Evolutionary conservation across 1,140 invertebrate genomes (phyloP), one percentile per base, ranked within the genome.

Genomic region (Drosophila guanche): DNA sequence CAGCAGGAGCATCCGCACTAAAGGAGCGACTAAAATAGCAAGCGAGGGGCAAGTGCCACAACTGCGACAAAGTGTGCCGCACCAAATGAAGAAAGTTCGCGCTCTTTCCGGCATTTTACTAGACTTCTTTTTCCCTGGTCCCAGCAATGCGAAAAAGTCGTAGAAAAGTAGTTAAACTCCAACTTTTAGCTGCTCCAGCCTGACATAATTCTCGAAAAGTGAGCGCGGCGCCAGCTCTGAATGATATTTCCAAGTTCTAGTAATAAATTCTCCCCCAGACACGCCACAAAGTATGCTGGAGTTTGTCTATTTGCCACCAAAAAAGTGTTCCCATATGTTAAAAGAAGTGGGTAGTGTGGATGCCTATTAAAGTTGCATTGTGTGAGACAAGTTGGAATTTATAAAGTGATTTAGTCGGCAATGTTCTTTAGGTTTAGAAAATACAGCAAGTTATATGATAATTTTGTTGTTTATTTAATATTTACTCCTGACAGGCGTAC

Each of bases 141-240:
- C 16, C 50, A 42, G 48, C 59, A 80, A 54, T 76, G 48, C 58
- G 54, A 68, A 78, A 78, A 85, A 86, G 62, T 77, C 81, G 68
- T 77, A 62, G 80, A 63, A 85, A 85, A 85, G 80, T 85, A 85
- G 80, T 85, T 86, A 86, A 85, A 86, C 59, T 85, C 80, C 71
- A 77, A 76, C 59, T 70, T 86, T 80, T 80, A 57, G 55, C 75
- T 53, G 46, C 63, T 69, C 50, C 63, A 22, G 78, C 20, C 78
- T 85, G 80, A 74, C 77, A 85, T 86, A 85, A 85, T 85, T 85
- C 61, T 50, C 37, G 27, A 37, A 22, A 43, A 70, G 56, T 52
- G 47, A 41, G 50, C 65, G 23, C 56, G 74, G 68, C 71, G 47
- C 37, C 66, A 63, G 48, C 55, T 20, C 71, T 63, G 80, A 79